Evolutionary conservation across 2,888 invertebrate species (phyloP), one percentile per base, ranked within the genome.

Genomic region (Platypus cylindrus): DNA sequence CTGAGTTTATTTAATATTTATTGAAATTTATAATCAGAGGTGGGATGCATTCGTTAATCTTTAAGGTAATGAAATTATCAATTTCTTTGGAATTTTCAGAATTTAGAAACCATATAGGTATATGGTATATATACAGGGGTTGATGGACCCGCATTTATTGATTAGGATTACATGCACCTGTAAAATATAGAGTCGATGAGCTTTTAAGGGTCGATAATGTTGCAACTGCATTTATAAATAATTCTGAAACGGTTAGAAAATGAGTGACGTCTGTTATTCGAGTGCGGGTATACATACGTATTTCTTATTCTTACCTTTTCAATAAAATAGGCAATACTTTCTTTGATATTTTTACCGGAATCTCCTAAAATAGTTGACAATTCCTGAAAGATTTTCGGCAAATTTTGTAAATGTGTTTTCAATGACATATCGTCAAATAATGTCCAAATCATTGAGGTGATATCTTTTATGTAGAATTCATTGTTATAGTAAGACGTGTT

Each of bases 311-410:
- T 53, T 61, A 68, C 68, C 31, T 75, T 72, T 40, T 81, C 77
- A 1, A 83, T 75, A 0, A 83, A 68, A 73, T 78, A 83, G 0
- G 75, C 61, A 7, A 86, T 63, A 45, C 82, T 82, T 44, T 80
- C 75, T 29, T 81, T 75, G 13, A 86, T 71, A 0, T 82, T 82
- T 45, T 77, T 70, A 5, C 84, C 84, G 0, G 85, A 84, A 34
- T 84, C 83, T 0, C 85, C 86, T 81, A 86, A 81, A 48, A 82
- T 75, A 3, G 81, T 80, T 81, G 82, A 84, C 52, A 86, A 70
- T 56, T 86, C 86, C 30, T 78, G 78, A 0, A 86, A 68, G 15
- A 86, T 81, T 29, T 78, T 80, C 0, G 86, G 86, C 32, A 86
- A 53, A 1, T 79, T 78, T 48, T 84, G 77, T 45, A 86, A 72